Base-by-base conservation (phyloP, 2,888 invertebrate genomes). In the Orthosia incerta region DNA sequence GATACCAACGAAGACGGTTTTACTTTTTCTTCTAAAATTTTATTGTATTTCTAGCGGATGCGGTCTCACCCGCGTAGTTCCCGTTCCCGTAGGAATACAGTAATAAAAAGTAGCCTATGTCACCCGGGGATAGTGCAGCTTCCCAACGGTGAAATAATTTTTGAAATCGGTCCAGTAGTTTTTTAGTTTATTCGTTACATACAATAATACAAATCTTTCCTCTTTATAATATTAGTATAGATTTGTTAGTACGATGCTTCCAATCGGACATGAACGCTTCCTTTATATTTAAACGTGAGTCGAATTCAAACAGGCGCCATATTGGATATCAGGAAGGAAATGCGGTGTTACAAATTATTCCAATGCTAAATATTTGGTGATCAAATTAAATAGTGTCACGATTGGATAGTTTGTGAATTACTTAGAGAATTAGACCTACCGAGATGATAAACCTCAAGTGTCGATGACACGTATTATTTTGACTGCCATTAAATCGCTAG, bases 301-400 rank as follows among this genome's bases (percentile, higher is more conserved):
- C 13, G 61, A 66, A 65, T 78, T 9, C 20, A 16, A 73, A 67
- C 50, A 53, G n/a, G 3, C 63, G 55, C 78, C 77, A 67, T 78
- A 13, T 55, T 63, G 26, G 13, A n/a, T 55, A 50, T 55, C 53
- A 73, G 66, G 73, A 73, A 73, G 78, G 78, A 78, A 78, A n/a
- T n/a, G 13, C 16, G 1, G 3, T 23, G 48, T 16, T 15, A 73
- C 57, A 67, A 67, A 63, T 77, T 59, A 66, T 60, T 73, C 53
- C 66, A 77, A 77, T 77, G 66, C 57, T 72, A 66, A 62, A 57
- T 76, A 76, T 61, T 77, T 57, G 51, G 65, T 65, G 12, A 62
- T 76, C 56, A 62, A 65, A 66, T 73, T 39, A 67, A 66, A 61
- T 57, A 57, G 48, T 66, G 3, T 63, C 66, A 77, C 77, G 71